These are phyloP conservation scores for Lophura nycthemera DNA, from an alignment of 2,113 vertebrate species.

Conservation along the genomic window DNA sequence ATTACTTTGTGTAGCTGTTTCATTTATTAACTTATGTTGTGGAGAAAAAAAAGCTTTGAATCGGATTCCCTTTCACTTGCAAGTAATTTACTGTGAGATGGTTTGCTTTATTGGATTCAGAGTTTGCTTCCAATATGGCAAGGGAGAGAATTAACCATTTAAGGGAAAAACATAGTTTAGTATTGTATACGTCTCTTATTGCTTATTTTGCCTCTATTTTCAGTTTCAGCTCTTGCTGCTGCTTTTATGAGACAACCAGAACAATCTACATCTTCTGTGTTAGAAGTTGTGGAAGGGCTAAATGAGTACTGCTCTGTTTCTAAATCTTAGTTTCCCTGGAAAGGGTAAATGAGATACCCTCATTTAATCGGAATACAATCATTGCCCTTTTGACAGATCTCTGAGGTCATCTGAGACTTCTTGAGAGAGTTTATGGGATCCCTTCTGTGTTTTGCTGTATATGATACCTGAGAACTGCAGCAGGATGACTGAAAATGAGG, in stretches of 20 bases:
- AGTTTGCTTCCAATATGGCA: background rate
- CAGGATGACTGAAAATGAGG: background rate
- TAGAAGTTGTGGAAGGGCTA: background rate
- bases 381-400: background rate
- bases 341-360: background rate
- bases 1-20: background rate
- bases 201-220: background rate
- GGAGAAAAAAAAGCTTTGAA: background rate
- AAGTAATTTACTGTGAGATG: constrained; percentile 12
- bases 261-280: background rate
- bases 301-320: background rate
- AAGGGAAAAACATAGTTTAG: background rate
- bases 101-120: background rate
- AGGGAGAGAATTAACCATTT: background rate
- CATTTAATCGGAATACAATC: background rate
- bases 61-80: background rate
- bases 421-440: background rate
- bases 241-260: background rate
- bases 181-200: background rate
- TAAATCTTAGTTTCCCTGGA: background rate
- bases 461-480: background rate
- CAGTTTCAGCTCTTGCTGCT: background rate
- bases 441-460: background rate
- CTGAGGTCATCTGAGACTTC: background rate
- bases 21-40: background rate